A percentile compares a stretch with the other conserved stretches of the same genome.
phyloP scores from a whole-genome alignment of 2,113 vertebrate species.

The Peromyscus maniculatus region DNA sequence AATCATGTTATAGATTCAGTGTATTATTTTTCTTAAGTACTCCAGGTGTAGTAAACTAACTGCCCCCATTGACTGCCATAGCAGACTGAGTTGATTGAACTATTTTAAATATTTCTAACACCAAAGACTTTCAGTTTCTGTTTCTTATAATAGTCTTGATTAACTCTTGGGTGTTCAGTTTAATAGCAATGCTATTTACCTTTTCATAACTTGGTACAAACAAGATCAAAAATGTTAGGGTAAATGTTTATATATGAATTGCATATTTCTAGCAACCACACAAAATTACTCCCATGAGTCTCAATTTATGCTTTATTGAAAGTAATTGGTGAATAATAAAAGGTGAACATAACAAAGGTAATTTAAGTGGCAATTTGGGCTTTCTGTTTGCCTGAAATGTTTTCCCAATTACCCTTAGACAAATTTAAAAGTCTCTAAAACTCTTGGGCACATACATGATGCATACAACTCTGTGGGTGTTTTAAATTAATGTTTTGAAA shows the following conservation, averaged over 20 bases:
- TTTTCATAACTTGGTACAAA: not conserved
- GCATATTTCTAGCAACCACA: not conserved
- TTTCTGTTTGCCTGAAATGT: not conserved
- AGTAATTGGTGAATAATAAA: not conserved
- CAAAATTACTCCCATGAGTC: not conserved
- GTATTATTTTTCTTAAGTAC: not conserved
- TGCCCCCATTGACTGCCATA: not conserved
- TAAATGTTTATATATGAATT: not conserved
- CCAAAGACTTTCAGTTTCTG: not conserved
- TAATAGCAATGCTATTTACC: not conserved
- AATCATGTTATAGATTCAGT: not conserved
- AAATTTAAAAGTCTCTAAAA: not conserved
- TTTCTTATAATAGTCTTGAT: not conserved
- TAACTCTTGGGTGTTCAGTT: not conserved
- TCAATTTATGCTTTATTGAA: not conserved
- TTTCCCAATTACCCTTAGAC: not conserved
- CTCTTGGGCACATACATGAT: not conserved
- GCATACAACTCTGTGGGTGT: not conserved
- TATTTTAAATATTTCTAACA: not conserved
- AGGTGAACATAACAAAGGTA: not conserved
- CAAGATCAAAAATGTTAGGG: not conserved
- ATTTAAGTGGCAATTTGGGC: not conserved
- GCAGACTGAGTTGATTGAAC: not conserved
- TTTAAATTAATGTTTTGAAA: constrained; percentile 19
- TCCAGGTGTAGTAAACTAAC: not conserved